These are phyloP conservation scores for Oncorhynchus mykiss DNA, from an alignment of 2,113 vertebrate species.

Conservation along the genomic window DNA sequence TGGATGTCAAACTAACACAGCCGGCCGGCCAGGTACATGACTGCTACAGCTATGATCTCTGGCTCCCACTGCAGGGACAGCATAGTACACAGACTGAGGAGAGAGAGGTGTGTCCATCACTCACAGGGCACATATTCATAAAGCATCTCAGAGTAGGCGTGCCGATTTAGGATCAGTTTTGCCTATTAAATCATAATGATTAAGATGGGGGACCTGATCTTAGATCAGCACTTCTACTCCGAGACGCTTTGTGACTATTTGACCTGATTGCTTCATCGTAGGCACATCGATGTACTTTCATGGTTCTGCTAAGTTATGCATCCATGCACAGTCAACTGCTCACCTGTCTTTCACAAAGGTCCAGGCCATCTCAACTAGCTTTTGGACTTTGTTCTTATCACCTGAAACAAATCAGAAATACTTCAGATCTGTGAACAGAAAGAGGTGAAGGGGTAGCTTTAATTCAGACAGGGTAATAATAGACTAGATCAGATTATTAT, in stretches of 20 bases:
- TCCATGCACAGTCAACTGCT: conserved; percentile 3
- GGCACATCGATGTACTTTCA: too few relatives aligned
- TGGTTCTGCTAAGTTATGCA: too few relatives aligned
- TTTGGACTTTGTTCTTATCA: conserved; percentile 98
- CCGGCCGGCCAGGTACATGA: conserved; percentile 96
- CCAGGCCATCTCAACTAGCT: conserved; percentile 98
- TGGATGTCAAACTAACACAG: conserved; percentile 98
- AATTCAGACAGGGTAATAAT: too few relatives aligned
- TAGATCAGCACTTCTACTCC: too few relatives aligned
- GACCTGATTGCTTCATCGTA: too few relatives aligned
- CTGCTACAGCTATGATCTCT: conserved; percentile 96
- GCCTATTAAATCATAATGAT: too few relatives aligned
- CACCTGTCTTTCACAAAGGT: conserved; percentile 99
- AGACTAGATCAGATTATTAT: too few relatives aligned
- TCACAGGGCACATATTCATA: background rate
- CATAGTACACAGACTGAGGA: conserved; percentile 58
- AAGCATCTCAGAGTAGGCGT: background rate
- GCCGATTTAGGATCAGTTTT: too few relatives aligned
- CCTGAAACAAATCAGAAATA: conserved; percentile 67
- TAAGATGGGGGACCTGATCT: too few relatives aligned
- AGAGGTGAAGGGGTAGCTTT: too few relatives aligned
- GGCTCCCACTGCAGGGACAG: conserved; percentile 98
- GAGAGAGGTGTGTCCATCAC: background rate
- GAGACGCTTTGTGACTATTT: too few relatives aligned
- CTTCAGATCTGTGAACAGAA: too few relatives aligned